Evolutionary conservation across 1,140 invertebrate genomes (phyloP).

Genomic region (Patella vulgata): DNA sequence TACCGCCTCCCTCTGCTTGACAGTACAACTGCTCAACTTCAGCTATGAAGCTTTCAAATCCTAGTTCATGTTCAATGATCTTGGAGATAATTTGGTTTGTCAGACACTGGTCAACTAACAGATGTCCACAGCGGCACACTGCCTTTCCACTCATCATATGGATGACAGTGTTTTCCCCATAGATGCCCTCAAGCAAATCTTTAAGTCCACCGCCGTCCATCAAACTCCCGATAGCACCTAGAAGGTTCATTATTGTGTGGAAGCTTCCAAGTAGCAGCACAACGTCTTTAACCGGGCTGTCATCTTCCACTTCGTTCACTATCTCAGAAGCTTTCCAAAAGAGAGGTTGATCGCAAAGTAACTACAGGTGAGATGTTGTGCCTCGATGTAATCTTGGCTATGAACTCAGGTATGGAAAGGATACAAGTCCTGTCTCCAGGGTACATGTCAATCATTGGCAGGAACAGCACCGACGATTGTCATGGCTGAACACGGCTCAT

Average conservation of each 20-base stretch:
- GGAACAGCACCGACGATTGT: slow-evolving; percentile 34
- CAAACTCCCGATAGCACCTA: slow-evolving; percentile 37
- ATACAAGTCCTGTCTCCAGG: slow-evolving; percentile 45
- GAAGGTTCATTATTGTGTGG: slow-evolving; percentile 42
- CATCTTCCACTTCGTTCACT: slow-evolving; percentile 17
- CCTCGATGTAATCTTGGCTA: slow-evolving; percentile 26
- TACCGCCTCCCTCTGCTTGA: too few relatives aligned
- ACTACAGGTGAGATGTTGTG: slow-evolving; percentile 28
- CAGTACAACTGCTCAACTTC: too few relatives aligned
- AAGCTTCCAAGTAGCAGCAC: slow-evolving; percentile 34
- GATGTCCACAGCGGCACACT: slow-evolving; percentile 62
- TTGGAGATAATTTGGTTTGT: slow-evolving; percentile 7
- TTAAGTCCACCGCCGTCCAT: slow-evolving; percentile 40
- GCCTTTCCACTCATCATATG: slow-evolving; percentile 63
- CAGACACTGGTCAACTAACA: slow-evolving; percentile 33
- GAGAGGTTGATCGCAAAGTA: slow-evolving; percentile 52
- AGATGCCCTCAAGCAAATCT: slow-evolving; percentile 36
- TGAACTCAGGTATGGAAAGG: slow-evolving; percentile 44
- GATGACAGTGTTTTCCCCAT: slow-evolving; percentile 41
- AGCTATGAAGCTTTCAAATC: too few relatives aligned
- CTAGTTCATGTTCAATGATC: too few relatives aligned
- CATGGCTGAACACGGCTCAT: slow-evolving; percentile 35
- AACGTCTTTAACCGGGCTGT: slow-evolving; percentile 5
- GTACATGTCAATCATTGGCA: slow-evolving; percentile 52
- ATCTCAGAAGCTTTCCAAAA: slow-evolving; percentile 44